These are phyloP conservation scores for Corythoichthys intestinalis DNA, from an alignment of 2,113 vertebrate genomes.

Conservation along the genomic window DNA sequence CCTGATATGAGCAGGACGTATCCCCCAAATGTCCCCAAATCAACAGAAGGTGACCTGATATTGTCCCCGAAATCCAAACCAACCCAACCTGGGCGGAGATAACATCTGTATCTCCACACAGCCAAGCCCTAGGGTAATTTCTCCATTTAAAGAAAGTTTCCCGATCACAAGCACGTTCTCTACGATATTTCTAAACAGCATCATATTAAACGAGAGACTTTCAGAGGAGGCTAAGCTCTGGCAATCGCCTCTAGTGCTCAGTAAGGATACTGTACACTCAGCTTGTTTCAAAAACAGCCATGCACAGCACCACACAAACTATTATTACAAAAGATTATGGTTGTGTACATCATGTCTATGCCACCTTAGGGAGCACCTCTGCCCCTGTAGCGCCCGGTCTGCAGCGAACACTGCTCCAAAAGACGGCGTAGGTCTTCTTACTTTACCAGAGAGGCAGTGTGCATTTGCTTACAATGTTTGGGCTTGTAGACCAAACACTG, in stretches of 20 bases:
- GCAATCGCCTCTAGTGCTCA: not conserved
- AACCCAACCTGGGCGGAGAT: too few relatives aligned
- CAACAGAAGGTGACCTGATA: too few relatives aligned
- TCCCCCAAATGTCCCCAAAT: too few relatives aligned
- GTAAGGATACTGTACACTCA: not conserved
- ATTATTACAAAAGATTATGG: constrained; percentile 7
- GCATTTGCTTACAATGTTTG: not conserved
- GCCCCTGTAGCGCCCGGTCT: constrained; percentile 1
- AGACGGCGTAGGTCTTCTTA: not conserved
- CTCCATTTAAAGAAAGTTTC: too few relatives aligned
- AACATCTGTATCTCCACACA: too few relatives aligned
- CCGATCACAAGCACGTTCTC: too few relatives aligned
- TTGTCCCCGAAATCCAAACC: too few relatives aligned
- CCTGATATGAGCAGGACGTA: too few relatives aligned
- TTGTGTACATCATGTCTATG: constrained; percentile 8
- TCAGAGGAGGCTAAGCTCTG: not conserved
- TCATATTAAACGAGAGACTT: not conserved
- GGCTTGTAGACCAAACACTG: too few relatives aligned
- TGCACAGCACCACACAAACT: not conserved
- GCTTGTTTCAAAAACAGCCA: not conserved
- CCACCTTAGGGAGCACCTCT: constrained; percentile 5
- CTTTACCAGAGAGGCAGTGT: not conserved
- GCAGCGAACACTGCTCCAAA: not conserved
- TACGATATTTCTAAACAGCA: not conserved
- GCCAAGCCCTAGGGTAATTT: too few relatives aligned